phyloP scores from a whole-genome alignment of 2,113 vertebrate genomes.

The Nothoprocta pentlandii region DNA sequence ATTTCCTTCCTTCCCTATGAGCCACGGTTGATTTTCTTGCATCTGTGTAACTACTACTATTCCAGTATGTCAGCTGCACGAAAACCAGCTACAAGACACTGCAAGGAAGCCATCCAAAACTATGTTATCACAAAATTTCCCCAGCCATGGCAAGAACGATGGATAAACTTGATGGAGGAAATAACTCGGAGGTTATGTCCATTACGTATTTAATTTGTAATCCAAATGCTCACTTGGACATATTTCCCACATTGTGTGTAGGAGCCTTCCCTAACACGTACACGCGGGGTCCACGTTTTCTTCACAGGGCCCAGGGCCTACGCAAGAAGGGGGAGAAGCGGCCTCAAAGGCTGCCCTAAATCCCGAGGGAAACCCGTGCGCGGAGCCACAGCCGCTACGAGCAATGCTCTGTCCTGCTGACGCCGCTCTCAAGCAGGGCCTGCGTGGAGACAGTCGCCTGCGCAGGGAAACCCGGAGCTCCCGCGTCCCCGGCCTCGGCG shows the following conservation, averaged over 20 bases:
- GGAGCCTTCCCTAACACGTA: not conserved
- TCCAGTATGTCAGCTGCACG: not conserved
- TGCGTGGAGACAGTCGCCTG: not conserved
- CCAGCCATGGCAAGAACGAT: not conserved
- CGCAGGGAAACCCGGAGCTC: conserved; percentile 17
- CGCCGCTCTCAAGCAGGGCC: not conserved
- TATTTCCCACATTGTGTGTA: not conserved
- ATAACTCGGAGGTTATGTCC: not conserved
- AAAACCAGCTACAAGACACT: not conserved
- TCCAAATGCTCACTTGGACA: not conserved
- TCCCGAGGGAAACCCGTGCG: too few species aligned
- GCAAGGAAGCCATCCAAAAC: not conserved
- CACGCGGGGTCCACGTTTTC: not conserved
- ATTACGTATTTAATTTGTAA: not conserved
- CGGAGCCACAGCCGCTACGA: too few species aligned
- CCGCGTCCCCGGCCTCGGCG: not conserved
- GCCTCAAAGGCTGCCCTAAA: too few species aligned
- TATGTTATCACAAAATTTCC: not conserved
- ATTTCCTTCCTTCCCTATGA: not conserved
- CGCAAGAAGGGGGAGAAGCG: not conserved
- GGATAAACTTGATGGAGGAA: not conserved
- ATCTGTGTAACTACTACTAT: not conserved
- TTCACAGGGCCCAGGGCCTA: not conserved
- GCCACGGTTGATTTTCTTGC: not conserved
- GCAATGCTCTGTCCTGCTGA: not conserved